A percentile compares a stretch with the other conserved stretches of the same genome.
phyloP scores from a whole-genome alignment of 2,113 vertebrate genomes.

The Lasiurus cinereus region DNA sequence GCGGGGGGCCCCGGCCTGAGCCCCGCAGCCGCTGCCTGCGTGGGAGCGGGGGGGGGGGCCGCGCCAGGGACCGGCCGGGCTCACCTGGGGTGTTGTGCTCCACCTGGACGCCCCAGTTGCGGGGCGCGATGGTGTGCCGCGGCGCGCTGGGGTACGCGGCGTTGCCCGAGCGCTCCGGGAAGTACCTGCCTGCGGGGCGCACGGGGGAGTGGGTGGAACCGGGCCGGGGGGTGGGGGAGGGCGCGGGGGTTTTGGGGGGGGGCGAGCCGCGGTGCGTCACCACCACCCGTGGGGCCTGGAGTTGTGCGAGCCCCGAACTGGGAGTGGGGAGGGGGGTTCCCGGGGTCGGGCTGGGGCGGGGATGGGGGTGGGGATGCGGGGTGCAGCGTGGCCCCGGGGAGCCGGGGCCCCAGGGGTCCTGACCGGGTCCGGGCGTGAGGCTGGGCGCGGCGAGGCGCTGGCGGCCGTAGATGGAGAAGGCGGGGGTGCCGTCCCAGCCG shows the following conservation, averaged over 20 bases:
- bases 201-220: not conserved
- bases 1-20: no score
- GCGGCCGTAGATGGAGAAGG: conserved; percentile 90
- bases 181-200: conserved; percentile 88
- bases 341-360: not conserved
- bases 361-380: no score
- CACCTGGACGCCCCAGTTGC: conserved; percentile 80
- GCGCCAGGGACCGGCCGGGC: not conserved
- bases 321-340: not conserved
- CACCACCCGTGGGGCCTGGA: not conserved
- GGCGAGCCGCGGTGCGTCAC: no score
- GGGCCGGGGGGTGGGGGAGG: not conserved
- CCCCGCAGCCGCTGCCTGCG: conserved; percentile 74
- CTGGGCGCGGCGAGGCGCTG: conserved; percentile 66
- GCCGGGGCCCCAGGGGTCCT: conserved; percentile 45
- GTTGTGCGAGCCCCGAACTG: not conserved
- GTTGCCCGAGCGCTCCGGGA: conserved; percentile 87
- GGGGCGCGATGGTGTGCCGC: conserved; percentile 87
- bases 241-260: no score
- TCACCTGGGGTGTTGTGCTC: conserved; percentile 90
- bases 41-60: not conserved
- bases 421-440: conserved; percentile 92
- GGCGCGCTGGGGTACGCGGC: conserved; percentile 86
- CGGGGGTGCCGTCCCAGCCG: conserved; percentile 87
- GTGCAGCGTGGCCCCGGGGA: not conserved